These are phyloP conservation scores for Episyrphus balteatus DNA, from an alignment of 1,140 invertebrate genomes.

Conservation along the genomic window DNA sequence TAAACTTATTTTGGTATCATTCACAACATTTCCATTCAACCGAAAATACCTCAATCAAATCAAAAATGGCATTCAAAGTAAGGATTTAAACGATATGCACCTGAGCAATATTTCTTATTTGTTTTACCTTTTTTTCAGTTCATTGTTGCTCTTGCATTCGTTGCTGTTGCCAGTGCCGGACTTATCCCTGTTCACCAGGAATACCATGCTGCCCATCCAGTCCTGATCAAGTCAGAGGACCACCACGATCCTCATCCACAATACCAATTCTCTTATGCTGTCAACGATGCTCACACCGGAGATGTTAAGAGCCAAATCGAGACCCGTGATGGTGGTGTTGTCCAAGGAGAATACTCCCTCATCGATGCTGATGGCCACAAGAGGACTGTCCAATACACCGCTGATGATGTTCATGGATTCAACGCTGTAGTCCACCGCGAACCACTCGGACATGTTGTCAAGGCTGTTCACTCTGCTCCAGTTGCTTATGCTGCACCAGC, in stretches of 20 bases:
- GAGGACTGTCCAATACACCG: conserved; percentile 18
- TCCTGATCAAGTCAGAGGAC: conserved; percentile 9
- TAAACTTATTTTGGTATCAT: conserved; percentile 19
- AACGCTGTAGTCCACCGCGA: conserved; percentile 17
- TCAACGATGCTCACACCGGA: conserved; percentile 46
- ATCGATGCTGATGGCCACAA: conserved; percentile 38
- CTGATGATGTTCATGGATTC: conserved; percentile 15
- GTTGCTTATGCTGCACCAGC: conserved; percentile 24
- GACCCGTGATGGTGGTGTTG: conserved; percentile 37
- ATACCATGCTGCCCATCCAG: not conserved
- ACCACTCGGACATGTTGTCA: conserved; percentile 11
- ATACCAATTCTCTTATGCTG: conserved; percentile 45
- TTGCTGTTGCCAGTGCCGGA: conserved; percentile 38
- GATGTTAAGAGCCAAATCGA: conserved; percentile 50
- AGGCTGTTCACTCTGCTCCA: conserved; percentile 14
- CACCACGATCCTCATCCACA: conserved; percentile 36
- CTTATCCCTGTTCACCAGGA: conserved; percentile 3
- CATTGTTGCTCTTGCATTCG: conserved; percentile 36
- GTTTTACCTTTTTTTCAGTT: conserved; percentile 24
- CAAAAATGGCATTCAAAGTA: conserved; percentile 34
- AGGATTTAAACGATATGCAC: conserved; percentile 4
- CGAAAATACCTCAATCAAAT: conserved; percentile 19
- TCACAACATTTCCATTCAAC: conserved; percentile 19
- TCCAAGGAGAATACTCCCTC: conserved; percentile 38
- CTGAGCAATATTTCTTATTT: not conserved